phyloP scores from a whole-genome alignment of 2,797 vertebrate genomes.

The Centroberyx gerrardi region DNA sequence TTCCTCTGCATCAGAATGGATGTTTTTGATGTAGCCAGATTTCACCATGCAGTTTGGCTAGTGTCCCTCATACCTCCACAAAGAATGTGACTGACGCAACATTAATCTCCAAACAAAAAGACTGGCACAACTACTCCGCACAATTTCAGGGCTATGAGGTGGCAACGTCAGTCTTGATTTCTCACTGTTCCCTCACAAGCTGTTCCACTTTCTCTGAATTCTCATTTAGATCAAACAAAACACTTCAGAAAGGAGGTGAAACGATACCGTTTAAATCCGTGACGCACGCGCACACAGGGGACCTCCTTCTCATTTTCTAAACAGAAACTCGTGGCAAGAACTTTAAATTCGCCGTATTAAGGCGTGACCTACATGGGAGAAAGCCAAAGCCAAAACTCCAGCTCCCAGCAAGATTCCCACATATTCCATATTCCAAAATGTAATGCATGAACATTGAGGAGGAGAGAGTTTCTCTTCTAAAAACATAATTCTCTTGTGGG shows the following conservation, averaged over 20 bases:
- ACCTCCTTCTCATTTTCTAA: slow-evolving; percentile 76
- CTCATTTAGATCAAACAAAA: slow-evolving; percentile 82
- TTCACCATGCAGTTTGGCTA: slow-evolving; percentile 77
- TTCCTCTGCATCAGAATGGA: slow-evolving; percentile 69
- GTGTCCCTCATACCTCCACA: slow-evolving; percentile 62
- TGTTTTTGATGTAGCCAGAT: slow-evolving; percentile 79
- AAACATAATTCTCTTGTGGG: slow-evolving; percentile 71
- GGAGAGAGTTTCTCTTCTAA: slow-evolving; percentile 53
- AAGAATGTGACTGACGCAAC: slow-evolving; percentile 84
- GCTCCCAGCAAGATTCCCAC: slow-evolving; percentile 73
- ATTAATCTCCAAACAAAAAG: slow-evolving; percentile 82
- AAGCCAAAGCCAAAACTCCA: slow-evolving; percentile 67
- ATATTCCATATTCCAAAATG: slow-evolving; percentile 70
- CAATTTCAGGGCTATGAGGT: slow-evolving; percentile 79
- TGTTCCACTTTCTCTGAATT: slow-evolving; percentile 76
- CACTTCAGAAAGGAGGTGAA: slow-evolving; percentile 74
- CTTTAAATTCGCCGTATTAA: slow-evolving; percentile 77
- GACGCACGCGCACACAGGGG: slow-evolving; percentile 71
- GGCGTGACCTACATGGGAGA: slow-evolving; percentile 81
- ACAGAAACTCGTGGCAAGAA: slow-evolving; percentile 73
- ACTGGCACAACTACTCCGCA: slow-evolving; percentile 74
- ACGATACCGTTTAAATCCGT: slow-evolving; percentile 67
- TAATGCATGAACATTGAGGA: slow-evolving; percentile 68
- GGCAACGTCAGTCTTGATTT: slow-evolving; percentile 82
- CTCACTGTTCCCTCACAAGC: slow-evolving; percentile 79